Conservation (phyloP, 2,888 invertebrate species). For the Heliconius ismenius region DNA sequence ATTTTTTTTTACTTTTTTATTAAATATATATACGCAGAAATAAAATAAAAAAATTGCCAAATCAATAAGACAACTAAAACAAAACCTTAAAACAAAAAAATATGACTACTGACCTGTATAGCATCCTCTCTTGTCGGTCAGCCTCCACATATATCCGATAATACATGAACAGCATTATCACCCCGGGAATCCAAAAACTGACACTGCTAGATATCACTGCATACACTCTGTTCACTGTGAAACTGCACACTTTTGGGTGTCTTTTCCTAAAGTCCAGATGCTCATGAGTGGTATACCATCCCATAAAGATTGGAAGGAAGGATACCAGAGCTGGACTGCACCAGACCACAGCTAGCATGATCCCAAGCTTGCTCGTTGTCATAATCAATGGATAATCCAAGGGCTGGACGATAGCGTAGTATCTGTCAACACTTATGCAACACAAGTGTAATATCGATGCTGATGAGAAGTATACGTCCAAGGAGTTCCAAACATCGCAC, state of each 20-base stretch:
- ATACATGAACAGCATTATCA: conserved; percentile 96
- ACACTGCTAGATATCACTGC: conserved; percentile 94
- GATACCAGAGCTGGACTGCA: conserved; percentile 95
- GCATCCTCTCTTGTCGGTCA: conserved; percentile 90
- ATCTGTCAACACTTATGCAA: conserved; percentile 94
- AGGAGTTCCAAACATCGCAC: conserved; percentile 98
- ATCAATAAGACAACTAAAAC: not conserved
- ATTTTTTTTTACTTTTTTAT: too few species aligned
- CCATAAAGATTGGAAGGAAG: conserved; percentile 96
- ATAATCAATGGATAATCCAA: conserved; percentile 96
- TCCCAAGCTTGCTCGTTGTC: conserved; percentile 90
- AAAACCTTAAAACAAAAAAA: too few species aligned
- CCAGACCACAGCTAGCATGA: conserved; percentile 95
- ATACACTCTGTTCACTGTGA: conserved; percentile 92
- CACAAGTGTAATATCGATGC: conserved; percentile 96
- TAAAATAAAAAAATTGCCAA: not conserved
- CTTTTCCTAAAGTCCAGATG: conserved; percentile 86
- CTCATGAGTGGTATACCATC: conserved; percentile 95
- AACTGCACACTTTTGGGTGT: conserved; percentile 89
- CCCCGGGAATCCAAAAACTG: conserved; percentile 96
- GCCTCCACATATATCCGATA: conserved; percentile 93
- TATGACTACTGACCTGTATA: conserved; percentile 86
- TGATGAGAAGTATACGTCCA: conserved; percentile 96
- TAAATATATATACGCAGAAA: not conserved
- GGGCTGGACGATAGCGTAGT: conserved; percentile 96